A percentile compares a stretch with the other conserved stretches of the same genome.
Conservation (phyloP, 1,140 invertebrate genomes). For the Laupala kohalensis region DNA sequence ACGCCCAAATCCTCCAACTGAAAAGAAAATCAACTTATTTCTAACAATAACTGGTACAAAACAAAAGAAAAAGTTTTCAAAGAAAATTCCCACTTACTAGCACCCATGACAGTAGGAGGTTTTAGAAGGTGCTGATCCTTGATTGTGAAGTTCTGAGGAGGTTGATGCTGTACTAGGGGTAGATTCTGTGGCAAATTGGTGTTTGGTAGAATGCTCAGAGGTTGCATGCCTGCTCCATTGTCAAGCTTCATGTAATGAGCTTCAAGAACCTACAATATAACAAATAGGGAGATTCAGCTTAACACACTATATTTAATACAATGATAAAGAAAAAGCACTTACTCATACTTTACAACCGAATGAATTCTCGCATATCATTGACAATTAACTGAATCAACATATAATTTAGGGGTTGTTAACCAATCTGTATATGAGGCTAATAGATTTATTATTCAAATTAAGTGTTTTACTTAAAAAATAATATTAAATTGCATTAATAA, state of each 20-base stretch:
- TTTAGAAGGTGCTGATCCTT: constrained; percentile 90
- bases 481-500: no score
- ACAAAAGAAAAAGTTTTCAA: background rate
- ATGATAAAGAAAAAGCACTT: background rate
- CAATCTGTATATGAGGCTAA: no score
- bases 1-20: constrained; percentile 68
- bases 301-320: background rate
- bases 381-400: no score
- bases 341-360: no score
- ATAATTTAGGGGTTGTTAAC: no score
- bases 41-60: background rate
- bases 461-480: no score
- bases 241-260: constrained; percentile 30
- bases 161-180: constrained; percentile 58
- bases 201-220: constrained; percentile 37
- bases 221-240: constrained; percentile 22
- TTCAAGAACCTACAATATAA: constrained; percentile 28
- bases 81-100: constrained; percentile 41
- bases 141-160: constrained; percentile 71
- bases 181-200: constrained; percentile 59
- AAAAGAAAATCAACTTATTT: constrained; percentile 8
- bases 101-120: constrained; percentile 76
- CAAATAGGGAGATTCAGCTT: background rate
- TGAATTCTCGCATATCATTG: no score
- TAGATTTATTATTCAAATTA: no score